Evolutionary conservation across 2,888 invertebrate species (phyloP).

Genomic region (Synanthedon vespiformis): DNA sequence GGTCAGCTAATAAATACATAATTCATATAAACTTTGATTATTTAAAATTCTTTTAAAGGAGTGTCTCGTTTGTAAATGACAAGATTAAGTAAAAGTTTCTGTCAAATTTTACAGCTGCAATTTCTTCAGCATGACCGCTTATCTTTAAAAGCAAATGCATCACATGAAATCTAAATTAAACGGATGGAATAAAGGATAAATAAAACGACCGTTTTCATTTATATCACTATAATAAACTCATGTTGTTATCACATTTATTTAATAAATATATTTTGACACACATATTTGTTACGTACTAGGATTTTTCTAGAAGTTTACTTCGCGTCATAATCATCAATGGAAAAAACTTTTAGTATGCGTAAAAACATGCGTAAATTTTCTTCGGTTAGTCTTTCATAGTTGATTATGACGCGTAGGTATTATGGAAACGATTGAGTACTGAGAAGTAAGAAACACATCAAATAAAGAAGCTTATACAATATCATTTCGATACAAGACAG

Average conservation of each 20-base stretch:
- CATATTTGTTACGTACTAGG: slow-evolving; percentile 60
- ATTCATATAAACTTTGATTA: too few relatives aligned
- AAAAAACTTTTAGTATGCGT: background rate
- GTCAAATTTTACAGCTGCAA: too few relatives aligned
- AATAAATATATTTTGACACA: slow-evolving; percentile 68
- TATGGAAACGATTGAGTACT: background rate
- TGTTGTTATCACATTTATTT: slow-evolving; percentile 69
- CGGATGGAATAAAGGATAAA: too few relatives aligned
- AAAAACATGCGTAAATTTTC: background rate
- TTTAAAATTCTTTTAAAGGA: too few relatives aligned
- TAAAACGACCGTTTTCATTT: slow-evolving; percentile 19
- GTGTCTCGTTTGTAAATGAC: too few relatives aligned
- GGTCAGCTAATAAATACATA: too few relatives aligned
- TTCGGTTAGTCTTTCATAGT: background rate
- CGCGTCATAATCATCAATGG: slow-evolving; percentile 37
- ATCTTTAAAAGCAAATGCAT: too few relatives aligned
- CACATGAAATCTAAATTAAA: too few relatives aligned
- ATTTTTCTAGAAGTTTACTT: slow-evolving; percentile 40
- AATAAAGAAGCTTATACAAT: slow-evolving; percentile 16
- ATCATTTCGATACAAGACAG: slow-evolving; percentile 28
- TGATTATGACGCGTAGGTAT: background rate
- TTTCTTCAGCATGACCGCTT: too few relatives aligned
- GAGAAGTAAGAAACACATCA: slow-evolving; percentile 19
- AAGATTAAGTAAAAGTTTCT: too few relatives aligned
- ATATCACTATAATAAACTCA: slow-evolving; percentile 68